phyloP scores from a whole-genome alignment of 2,797 vertebrate genomes.

The Geotrypetes seraphini region DNA sequence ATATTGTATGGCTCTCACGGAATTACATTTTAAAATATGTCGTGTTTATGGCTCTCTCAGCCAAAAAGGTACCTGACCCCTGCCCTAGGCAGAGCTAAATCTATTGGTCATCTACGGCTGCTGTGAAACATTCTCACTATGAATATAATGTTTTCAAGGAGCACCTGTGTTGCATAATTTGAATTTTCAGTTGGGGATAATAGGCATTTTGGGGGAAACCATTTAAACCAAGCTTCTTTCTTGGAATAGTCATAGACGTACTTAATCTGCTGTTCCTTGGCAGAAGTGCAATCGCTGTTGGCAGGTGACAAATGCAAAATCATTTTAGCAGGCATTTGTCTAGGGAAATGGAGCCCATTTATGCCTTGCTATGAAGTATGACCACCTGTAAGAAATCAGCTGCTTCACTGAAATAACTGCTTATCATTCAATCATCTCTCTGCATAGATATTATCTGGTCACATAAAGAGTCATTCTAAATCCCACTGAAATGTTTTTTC shows the following conservation, averaged over 20 bases:
- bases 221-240: slow-evolving; percentile 36
- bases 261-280: slow-evolving; percentile 57
- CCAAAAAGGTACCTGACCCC: too few relatives aligned
- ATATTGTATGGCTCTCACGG: too few relatives aligned
- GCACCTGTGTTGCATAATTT: slow-evolving; percentile 32
- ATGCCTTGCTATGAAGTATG: slow-evolving; percentile 29
- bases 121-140: too few relatives aligned
- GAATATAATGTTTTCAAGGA: slow-evolving; percentile 38
- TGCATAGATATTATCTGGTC: slow-evolving; percentile 26
- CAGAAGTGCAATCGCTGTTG: slow-evolving; percentile 49
- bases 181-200: slow-evolving; percentile 33
- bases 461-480: background rate
- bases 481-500: background rate
- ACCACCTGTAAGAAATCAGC: slow-evolving; percentile 39
- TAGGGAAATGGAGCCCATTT: slow-evolving; percentile 49
- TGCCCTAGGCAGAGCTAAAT: too few relatives aligned
- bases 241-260: slow-evolving; percentile 59
- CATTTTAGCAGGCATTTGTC: slow-evolving; percentile 54
- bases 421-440: slow-evolving; percentile 8
- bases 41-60: too few relatives aligned
- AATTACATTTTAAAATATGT: too few relatives aligned
- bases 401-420: background rate
- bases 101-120: too few relatives aligned
- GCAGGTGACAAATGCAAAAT: slow-evolving; percentile 63
- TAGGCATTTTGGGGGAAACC: slow-evolving; percentile 42